Base-by-base conservation (phyloP, 2,113 vertebrate genomes). In the Lepus timidus region DNA sequence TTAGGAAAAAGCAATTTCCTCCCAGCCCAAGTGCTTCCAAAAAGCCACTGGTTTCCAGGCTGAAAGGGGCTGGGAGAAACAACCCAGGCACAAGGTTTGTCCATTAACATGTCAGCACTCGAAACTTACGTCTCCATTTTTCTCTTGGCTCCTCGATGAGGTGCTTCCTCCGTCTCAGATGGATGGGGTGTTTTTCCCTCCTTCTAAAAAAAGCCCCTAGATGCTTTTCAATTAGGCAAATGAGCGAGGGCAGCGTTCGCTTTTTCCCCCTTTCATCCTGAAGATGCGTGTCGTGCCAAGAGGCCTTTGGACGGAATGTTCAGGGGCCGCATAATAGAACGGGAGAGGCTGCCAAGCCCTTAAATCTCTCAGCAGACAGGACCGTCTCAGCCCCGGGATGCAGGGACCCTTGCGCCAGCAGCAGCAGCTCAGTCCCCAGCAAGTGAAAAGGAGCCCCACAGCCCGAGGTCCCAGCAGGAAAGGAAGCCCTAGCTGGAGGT, bases 151-250 rank as follows among this genome's bases (percentile, higher is more conserved):
- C 79, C 83, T 36, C 61, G 64, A 73, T 31, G 75, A 80, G 88
- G 52, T 51, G 61, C 91, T 95, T 95, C 88, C 91, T 95, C 81
- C 76, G 29, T 85, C 79, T 85, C 91, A 93, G 71, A 95, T 83
- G 88, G 88, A 93, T 58, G 36, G 67, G 82, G 33, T 85, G 22
- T 71, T 13, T 61, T 33, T 4, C 7, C n/a, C 58, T n/a, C 52
- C 7, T 52, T 71, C 88, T 96, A 87, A 67, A 87, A 92, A 95
- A 96, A 93, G 80, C 75, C 73, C 82, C 68, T 78, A 25, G 92
- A 95, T 89, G 92, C 95, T 95, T 95, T 95, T 89, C 88, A 95
- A 97, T 97, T 93, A 96, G 93, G 96, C 96, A 96, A 91, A 94
- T 36, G 91, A 96, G 82, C 61, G 52, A 91, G 75, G 94, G 93